These are phyloP conservation scores for Neopelma chrysocephalum DNA, from an alignment of 2,797 vertebrate species.

Conservation along the genomic window DNA sequence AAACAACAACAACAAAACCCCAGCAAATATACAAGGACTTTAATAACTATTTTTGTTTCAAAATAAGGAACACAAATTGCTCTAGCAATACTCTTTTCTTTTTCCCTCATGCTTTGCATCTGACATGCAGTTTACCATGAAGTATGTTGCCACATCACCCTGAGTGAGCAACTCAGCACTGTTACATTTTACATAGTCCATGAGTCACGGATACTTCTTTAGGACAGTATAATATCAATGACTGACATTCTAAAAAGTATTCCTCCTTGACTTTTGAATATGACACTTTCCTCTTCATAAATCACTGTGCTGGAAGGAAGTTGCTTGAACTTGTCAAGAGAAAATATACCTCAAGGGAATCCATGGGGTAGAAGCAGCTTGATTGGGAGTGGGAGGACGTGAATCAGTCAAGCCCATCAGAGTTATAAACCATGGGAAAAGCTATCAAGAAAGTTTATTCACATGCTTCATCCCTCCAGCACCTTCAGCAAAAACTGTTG, in stretches of 20 bases:
- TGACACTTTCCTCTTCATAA: neutral
- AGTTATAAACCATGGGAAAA: neutral
- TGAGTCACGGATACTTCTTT: neutral
- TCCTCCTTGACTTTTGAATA: neutral
- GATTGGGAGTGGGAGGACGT: no score
- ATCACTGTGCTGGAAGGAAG: neutral
- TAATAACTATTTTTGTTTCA: neutral
- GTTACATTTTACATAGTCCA: neutral
- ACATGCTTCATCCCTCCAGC: neutral
- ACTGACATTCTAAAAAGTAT: neutral
- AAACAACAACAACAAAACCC: neutral
- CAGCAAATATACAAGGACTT: neutral
- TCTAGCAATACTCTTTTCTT: neutral
- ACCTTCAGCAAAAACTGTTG: neutral
- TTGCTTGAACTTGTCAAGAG: neutral
- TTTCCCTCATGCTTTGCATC: neutral
- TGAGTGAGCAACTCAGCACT: neutral
- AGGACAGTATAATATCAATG: neutral
- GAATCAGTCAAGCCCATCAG: neutral
- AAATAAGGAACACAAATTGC: neutral
- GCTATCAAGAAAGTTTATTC: neutral
- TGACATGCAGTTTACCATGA: neutral
- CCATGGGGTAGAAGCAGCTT: neutral
- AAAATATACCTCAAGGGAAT: neutral
- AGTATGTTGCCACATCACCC: fast-evolving